Base-by-base conservation (phyloP, 2,888 invertebrate genomes). In the Gasteruption jaculator region DNA sequence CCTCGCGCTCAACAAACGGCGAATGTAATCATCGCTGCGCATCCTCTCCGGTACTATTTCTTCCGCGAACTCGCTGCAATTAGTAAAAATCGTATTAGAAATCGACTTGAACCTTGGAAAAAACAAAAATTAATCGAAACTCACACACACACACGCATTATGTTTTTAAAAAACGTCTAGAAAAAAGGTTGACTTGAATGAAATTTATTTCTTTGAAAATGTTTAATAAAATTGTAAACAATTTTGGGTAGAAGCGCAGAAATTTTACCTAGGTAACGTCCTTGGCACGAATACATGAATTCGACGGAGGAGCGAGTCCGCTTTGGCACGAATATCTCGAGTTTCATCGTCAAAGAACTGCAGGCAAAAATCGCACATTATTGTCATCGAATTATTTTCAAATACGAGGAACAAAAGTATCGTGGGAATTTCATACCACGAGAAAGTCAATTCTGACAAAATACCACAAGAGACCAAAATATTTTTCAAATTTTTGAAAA, bases 321-420 rank as follows among this genome's bases (percentile, higher is more conserved):
- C 83, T 61, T 85, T 83, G 37, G 87, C 83, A 55, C 89, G 82
- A 66, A 91, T 90, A 58, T 83, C 80, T 63, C 83, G 82, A 52
- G 85, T 83, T 73, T 90, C 89, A 69, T 87, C 87, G 69, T 87
- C 84, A 73, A 90, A 91, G 56, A 79, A 78, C 90, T 91, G 78
- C 33, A 72, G 65, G 61, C 41, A 56, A 38, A 45, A 26, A 34
- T 34, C 48, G 48, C 8, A 35, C 27, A 33, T 18, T 12, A 32
- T 27, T n/a, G n/a, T n/a, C n/a, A n/a, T n/a, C n/a, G n/a, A n/a
- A n/a, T n/a, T n/a, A n/a, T n/a, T n/a, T n/a, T n/a, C n/a, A n/a
- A n/a, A n/a, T n/a, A n/a, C n/a, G n/a, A n/a, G n/a, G n/a, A n/a
- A n/a, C n/a, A n/a, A n/a, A n/a, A n/a, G n/a, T n/a, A n/a, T n/a